Evolutionary conservation across 2,797 vertebrate species (phyloP).

Genomic region (Oreortyx pictus): DNA sequence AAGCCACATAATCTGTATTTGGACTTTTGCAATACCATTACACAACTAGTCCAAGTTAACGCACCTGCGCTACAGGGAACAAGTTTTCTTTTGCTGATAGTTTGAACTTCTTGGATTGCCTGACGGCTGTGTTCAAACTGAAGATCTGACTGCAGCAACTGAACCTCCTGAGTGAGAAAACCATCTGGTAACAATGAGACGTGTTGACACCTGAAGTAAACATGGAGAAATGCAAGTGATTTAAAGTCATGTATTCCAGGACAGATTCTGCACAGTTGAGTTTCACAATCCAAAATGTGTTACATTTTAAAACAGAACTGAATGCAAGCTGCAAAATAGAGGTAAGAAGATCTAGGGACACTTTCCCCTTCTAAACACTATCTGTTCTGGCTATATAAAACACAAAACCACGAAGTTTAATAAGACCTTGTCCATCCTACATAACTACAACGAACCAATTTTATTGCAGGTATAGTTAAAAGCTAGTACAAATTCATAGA

Average conservation of each 20-base stretch:
- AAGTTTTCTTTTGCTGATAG: conserved; percentile 76
- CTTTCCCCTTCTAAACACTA: not conserved
- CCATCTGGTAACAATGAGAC: conserved; percentile 83
- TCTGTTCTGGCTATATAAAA: not conserved
- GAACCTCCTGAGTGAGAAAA: conserved; percentile 79
- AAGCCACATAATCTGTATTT: not conserved
- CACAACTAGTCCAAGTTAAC: not conserved
- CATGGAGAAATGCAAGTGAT: not conserved
- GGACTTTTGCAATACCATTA: not conserved
- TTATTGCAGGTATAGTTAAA: not conserved
- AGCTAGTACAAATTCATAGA: not conserved
- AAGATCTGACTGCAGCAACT: conserved; percentile 85
- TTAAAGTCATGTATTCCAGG: not conserved
- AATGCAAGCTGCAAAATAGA: not conserved
- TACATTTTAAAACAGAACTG: not conserved
- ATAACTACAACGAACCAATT: fast-evolving
- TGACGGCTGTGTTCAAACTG: conserved; percentile 87
- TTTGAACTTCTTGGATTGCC: conserved; percentile 74
- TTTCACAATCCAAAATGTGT: not conserved
- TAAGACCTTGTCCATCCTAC: not conserved
- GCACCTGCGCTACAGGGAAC: conserved; percentile 92
- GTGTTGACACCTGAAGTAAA: conserved; percentile 81
- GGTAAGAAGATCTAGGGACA: not conserved
- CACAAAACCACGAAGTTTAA: not conserved
- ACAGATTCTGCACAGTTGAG: not conserved